Base-by-base conservation (phyloP, 2,113 vertebrate genomes). In the Stercorarius parasiticus region DNA sequence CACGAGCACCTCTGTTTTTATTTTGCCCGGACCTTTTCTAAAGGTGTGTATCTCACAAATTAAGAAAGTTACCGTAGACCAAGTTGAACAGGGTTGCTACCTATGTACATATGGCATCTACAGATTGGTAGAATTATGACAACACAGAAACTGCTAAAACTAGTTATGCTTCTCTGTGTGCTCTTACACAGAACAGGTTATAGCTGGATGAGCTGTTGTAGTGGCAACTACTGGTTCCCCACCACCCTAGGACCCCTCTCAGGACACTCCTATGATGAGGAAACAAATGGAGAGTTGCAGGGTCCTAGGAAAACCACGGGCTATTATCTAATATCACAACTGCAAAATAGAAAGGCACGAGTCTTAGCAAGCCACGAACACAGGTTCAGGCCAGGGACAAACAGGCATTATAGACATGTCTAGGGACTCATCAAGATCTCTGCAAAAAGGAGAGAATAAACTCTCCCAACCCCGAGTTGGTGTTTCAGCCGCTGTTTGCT, bases 1-100 rank as follows among this genome's bases (percentile, higher is more conserved):
- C 50, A 92, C 70, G 38, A 74, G 53, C 47, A 25, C 32, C 0
- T 0, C 59, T 84, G 13, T 53, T 86, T 92, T 61, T 52, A 71
- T 72, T 97, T 86, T 58, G 62, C 55, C 40, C 88, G 58, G 89
- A 56, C n/a, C 38, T 88, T 73, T 72, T 72, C 81, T 82, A 40
- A 50, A 95, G 82, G 58, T 1, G 1, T 2, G 5, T 9, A 66
- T 56, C 43, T 94, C 70, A 76, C 81, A 66, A 45, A 83, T 40
- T 11, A 53, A 58, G 45, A 43, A 52, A 70, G 2, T 34, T 52
- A 27, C 32, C 4, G 2, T 1, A 58, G 17, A 77, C 5, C 53
- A 86, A 58, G 47, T 82, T 3, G 2, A 80, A 67, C 2, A 11
- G 17, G 9, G 50, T 3, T 61, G 26, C 19, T 53, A 80, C n/a